Evolutionary conservation across 92 coral and sea anemone genomes (phyloP).

Genomic region (Epizoanthus ramosus): DNA sequence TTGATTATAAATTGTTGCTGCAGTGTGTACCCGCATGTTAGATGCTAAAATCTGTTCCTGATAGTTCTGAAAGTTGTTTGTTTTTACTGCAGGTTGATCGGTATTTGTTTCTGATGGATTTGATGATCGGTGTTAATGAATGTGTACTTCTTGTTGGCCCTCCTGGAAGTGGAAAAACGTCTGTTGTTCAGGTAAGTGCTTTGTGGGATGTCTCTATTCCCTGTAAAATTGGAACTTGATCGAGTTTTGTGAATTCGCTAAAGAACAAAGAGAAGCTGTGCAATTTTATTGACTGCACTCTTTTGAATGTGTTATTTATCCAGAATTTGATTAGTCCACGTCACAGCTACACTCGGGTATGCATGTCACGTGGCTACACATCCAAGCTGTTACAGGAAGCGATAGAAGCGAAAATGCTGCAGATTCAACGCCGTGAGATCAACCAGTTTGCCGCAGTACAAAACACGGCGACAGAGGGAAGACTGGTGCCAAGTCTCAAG

Average conservation of each 20-base stretch:
- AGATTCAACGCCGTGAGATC: conserved; percentile 74
- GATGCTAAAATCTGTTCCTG: background rate
- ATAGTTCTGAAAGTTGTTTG: background rate
- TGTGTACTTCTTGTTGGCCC: conserved; percentile 90
- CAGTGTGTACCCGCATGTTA: background rate
- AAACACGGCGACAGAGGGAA: conserved; percentile 28
- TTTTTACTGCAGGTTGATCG: conserved; percentile 71
- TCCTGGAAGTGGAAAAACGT: conserved; percentile 88
- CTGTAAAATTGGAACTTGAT: background rate
- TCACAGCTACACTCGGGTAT: conserved; percentile 75
- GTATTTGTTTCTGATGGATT: conserved; percentile 81
- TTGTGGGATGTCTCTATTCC: no score
- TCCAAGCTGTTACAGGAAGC: conserved; percentile 83
- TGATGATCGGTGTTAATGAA: conserved; percentile 74
- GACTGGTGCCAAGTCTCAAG: conserved; percentile 45
- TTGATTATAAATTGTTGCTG: background rate
- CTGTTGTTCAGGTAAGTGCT: conserved; percentile 82
- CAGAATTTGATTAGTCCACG: conserved; percentile 93
- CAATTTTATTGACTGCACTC: background rate
- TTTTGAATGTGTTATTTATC: background rate
- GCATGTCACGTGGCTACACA: conserved; percentile 80
- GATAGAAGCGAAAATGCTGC: conserved; percentile 75
- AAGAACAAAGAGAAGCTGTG: no score
- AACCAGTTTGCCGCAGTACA: conserved; percentile 54
- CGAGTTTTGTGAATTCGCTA: background rate